Percentiles rank a stretch among this genome's conserved stretches.
phyloP scores from a whole-genome alignment of 2,888 invertebrate species.

The Julus scandinavius region DNA sequence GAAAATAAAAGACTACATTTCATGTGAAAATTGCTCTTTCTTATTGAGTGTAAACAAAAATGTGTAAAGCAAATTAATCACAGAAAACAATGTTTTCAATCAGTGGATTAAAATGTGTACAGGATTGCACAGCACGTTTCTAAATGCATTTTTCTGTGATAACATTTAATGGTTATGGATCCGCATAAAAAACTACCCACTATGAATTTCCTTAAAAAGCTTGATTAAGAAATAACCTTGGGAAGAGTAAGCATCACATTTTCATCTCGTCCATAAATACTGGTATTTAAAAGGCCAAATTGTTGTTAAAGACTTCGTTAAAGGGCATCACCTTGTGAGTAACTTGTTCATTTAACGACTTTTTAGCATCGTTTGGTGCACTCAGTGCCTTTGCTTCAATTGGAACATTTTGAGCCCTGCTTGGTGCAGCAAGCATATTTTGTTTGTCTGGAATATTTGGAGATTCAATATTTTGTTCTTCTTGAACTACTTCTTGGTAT shows the following conservation, averaged over 20 bases:
- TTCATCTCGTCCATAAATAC: not conserved
- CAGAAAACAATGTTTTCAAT: not conserved
- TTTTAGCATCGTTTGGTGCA: not conserved
- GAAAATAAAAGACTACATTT: conserved; percentile 73
- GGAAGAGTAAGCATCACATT: not conserved
- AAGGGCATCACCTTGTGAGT: not conserved
- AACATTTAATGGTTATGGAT: not conserved
- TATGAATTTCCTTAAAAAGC: not conserved
- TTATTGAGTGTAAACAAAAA: not conserved
- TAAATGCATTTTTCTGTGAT: not conserved
- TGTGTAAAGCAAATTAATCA: not conserved
- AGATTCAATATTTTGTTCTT: conserved; percentile 5
- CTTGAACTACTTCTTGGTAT: not conserved
- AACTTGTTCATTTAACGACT: not conserved
- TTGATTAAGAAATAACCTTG: not conserved
- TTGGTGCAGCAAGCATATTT: not conserved
- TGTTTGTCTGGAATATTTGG: not conserved
- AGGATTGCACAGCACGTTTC: not conserved
- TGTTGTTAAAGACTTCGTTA: conserved; percentile 12
- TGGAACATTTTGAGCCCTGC: not conserved
- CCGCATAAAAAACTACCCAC: conserved; percentile 17
- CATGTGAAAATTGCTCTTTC: conserved; percentile 26
- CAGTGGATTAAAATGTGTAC: not conserved
- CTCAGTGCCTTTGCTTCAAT: not conserved
- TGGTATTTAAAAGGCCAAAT: conserved; percentile 21